phyloP scores from a whole-genome alignment of 2,888 invertebrate species.

The Callosobruchus maculatus region DNA sequence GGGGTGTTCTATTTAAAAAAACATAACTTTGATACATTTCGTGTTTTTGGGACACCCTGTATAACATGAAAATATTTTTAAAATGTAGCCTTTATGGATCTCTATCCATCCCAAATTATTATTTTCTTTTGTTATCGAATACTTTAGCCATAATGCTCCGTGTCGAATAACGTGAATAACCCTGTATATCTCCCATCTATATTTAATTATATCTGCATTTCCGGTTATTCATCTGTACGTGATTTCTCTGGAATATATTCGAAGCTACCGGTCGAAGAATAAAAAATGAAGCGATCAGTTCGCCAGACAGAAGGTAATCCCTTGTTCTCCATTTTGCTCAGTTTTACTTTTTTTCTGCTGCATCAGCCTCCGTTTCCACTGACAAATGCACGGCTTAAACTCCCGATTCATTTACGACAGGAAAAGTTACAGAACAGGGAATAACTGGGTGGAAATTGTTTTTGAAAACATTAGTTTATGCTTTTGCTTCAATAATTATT shows the following conservation, averaged over 20 bases:
- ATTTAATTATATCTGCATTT: background rate
- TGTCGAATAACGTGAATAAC: no score
- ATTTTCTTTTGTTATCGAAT: no score
- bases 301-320: background rate
- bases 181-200: background rate
- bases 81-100: no score
- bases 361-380: background rate
- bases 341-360: background rate
- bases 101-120: no score
- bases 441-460: background rate
- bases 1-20: no score
- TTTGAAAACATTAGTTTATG: background rate
- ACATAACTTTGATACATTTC: no score
- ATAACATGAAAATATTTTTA: no score
- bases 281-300: background rate
- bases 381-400: constrained; percentile 7
- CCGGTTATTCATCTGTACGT: background rate
- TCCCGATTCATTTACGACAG: constrained; percentile 9
- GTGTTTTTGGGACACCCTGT: no score
- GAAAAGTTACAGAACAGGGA: constrained; percentile 1
- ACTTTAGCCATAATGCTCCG: no score
- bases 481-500: background rate
- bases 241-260: background rate
- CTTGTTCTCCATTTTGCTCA: background rate
- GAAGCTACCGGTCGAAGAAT: background rate